Evolutionary conservation across 2,797 vertebrate species (phyloP).

Genomic region (Monodelphis domestica): DNA sequence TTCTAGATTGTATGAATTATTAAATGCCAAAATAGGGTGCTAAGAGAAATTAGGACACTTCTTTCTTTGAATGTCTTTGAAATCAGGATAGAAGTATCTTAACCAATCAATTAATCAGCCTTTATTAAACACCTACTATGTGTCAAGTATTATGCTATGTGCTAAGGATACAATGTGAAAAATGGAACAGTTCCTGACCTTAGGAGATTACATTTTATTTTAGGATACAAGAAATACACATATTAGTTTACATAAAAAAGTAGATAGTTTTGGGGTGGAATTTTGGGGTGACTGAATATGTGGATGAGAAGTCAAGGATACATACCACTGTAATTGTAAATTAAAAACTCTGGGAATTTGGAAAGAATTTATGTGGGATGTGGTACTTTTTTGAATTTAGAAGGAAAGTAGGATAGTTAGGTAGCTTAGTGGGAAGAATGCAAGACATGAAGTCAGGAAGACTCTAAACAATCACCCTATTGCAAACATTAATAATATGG

Average conservation of each 20-base stretch:
- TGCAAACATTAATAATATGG: too few species aligned
- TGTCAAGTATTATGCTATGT: neutral
- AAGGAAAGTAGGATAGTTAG: neutral
- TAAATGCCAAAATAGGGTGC: constrained; percentile 7
- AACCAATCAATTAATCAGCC: neutral
- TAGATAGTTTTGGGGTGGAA: neutral
- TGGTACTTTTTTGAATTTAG: neutral
- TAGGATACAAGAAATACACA: neutral
- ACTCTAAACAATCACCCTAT: too few species aligned
- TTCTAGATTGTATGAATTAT: constrained; percentile 45
- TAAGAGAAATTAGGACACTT: constrained; percentile 2
- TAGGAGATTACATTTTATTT: neutral
- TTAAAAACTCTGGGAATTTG: neutral
- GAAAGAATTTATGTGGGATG: neutral
- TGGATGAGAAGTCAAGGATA: too few species aligned
- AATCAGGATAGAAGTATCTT: neutral
- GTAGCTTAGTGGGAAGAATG: neutral
- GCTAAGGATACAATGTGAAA: neutral
- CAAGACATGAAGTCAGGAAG: neutral
- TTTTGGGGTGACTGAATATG: too few species aligned
- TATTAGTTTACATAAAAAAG: neutral
- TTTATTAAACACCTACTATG: neutral
- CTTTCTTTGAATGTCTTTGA: constrained; percentile 13
- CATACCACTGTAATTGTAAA: too few species aligned
- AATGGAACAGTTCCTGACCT: neutral